Base-by-base conservation (phyloP, 1,140 invertebrate genomes). In the Oedothorax gibbosus region DNA sequence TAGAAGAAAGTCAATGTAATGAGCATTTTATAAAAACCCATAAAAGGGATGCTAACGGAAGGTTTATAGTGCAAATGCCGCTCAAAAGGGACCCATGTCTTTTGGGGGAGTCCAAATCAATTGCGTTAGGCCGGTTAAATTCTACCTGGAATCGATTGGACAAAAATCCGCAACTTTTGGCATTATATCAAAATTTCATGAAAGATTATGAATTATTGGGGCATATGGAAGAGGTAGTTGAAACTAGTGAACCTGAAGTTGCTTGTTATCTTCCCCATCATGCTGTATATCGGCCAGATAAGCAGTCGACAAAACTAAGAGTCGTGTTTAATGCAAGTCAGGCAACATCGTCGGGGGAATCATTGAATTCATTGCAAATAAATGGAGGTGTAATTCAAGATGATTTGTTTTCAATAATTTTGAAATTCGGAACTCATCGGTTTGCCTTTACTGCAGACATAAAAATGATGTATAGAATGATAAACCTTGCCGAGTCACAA, bases 301-400 rank as follows among this genome's bases (percentile, higher is more conserved):
- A 71, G 15, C 57, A 5, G 4, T 71, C 86, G 4, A 80, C 73
- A 10, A 87, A 86, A 66, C 15, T 86, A 7, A n/a, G 86, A 4
- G 54, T 87, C 2, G 75, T 71, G 7, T 87, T 86, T 60, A 85
- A 87, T 62, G 85, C 72, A 0, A 86, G 73, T 4, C 60, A 20
- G 11, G 2, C 14, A 9, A 68, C 73, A 7, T 49, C 62, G 7
- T 77, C 12, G 73, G 73, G n/a, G 11, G 18, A 12, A 6, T 60
- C 56, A n/a, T 62, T 62, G 21, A 76, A 76, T 62, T 18, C n/a
- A 14, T 49, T 76, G 57, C 73, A 60, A 12, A 9, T 57, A 15
- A 76, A 76, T 15, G 56, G 73, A 5, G 35, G 54, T 6, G 18
- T 21, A 10, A 1, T 62, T 62, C 76, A 65, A 21, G 0, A 78